Evolutionary conservation across 1,140 invertebrate species (phyloP).

Genomic region (Panagrolaimus sp.): DNA sequence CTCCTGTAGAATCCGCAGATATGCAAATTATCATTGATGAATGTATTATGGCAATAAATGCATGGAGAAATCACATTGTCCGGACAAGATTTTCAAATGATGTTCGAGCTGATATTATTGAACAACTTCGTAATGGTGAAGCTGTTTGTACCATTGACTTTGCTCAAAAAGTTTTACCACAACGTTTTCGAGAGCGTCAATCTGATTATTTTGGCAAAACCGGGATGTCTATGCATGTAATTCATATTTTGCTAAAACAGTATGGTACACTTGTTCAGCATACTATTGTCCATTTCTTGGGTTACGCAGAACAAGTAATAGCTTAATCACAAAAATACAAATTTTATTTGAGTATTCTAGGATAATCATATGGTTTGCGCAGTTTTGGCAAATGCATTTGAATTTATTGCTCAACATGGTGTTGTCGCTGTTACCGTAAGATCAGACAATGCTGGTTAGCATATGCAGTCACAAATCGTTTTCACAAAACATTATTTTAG

Average conservation of each 20-base stretch:
- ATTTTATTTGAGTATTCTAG: not conserved
- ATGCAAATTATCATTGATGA: too few species aligned
- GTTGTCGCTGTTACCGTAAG: not conserved
- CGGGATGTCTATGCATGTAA: not conserved
- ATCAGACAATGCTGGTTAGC: not conserved
- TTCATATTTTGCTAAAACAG: not conserved
- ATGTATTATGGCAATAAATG: not conserved
- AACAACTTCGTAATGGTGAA: not conserved
- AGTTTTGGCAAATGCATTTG: not conserved
- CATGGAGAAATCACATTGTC: not conserved
- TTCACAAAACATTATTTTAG: not conserved
- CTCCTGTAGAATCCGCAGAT: too few species aligned
- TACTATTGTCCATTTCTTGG: not conserved
- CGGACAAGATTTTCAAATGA: not conserved
- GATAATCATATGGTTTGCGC: not conserved
- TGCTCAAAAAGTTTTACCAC: not conserved
- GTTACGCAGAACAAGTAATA: not conserved
- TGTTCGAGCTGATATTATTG: not conserved
- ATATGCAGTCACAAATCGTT: not conserved
- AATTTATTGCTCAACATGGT: not conserved
- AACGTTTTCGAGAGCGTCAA: not conserved
- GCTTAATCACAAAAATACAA: not conserved
- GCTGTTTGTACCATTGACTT: not conserved
- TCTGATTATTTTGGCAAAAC: not conserved
- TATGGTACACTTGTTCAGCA: not conserved